These are phyloP conservation scores for Mastomys natalensis DNA, from an alignment of 2,113 vertebrate genomes.

Conservation along the genomic window DNA sequence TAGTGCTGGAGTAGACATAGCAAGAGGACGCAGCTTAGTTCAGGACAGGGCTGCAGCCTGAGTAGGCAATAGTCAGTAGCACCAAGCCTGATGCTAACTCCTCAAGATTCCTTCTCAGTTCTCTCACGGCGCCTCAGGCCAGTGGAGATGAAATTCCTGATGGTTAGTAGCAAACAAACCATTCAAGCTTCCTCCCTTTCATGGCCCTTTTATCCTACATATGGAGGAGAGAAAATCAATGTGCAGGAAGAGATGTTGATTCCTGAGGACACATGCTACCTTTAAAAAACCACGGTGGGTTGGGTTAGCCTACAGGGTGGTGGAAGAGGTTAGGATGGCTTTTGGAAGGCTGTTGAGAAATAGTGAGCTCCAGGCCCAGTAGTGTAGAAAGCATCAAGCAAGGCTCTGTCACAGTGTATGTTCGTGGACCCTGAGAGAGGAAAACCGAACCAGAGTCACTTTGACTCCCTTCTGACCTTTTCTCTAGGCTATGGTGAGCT, in stretches of 20 bases:
- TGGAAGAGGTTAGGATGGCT: background rate
- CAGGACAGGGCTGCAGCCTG: rapidly evolving
- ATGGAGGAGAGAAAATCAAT: constrained; percentile 65
- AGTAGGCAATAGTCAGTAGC: background rate
- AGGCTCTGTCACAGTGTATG: background rate
- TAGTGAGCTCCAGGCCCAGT: background rate
- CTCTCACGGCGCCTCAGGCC: constrained; percentile 71
- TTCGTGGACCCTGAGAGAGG: background rate
- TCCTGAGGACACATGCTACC: constrained; percentile 54
- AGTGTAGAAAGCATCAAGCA: background rate
- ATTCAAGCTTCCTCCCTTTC: constrained; percentile 61
- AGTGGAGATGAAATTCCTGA: constrained; percentile 67
- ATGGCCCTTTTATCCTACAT: constrained; percentile 30
- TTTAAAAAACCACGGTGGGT: constrained; percentile 59
- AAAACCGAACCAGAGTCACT: background rate
- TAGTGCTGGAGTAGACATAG: rapidly evolving
- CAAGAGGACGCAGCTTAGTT: background rate
- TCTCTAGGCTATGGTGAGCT: background rate
- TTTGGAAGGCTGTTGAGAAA: background rate
- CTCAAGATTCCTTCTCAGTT: background rate
- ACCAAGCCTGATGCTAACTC: constrained; percentile 42
- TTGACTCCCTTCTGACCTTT: no score
- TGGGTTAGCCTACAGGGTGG: background rate
- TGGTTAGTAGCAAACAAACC: constrained; percentile 56
- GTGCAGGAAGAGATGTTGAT: constrained; percentile 73